phyloP scores from a whole-genome alignment of 1,140 invertebrate genomes.

The Drosophila bipectinata region DNA sequence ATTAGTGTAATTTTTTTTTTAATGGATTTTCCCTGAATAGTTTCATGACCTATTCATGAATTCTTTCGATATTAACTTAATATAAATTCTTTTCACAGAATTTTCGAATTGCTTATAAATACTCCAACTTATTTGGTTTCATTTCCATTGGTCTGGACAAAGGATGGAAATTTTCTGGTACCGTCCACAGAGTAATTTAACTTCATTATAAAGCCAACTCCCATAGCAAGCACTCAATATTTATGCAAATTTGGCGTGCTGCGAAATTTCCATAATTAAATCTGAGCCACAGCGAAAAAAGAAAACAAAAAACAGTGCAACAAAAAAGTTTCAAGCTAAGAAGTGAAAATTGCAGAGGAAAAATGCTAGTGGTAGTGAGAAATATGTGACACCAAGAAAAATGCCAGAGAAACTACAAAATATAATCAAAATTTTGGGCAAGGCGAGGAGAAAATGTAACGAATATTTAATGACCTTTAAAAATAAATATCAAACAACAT shows the following conservation, averaged over 20 bases:
- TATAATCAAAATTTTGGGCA: slow-evolving; percentile 2
- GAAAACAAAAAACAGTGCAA: slow-evolving; percentile 18
- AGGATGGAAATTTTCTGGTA: slow-evolving; percentile 20
- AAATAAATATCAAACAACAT: background rate
- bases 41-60: background rate
- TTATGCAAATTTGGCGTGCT: slow-evolving; percentile 64
- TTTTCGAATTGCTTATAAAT: background rate
- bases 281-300: slow-evolving; percentile 40
- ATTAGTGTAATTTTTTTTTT: slow-evolving; percentile 14
- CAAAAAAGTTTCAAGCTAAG: slow-evolving; percentile 42
- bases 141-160: background rate
- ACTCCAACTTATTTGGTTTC: background rate
- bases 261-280: slow-evolving; percentile 77
- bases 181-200: slow-evolving; percentile 35
- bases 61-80: background rate
- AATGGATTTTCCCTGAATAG: background rate
- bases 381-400: slow-evolving; percentile 64
- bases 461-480: slow-evolving; percentile 18
- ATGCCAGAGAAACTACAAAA: slow-evolving; percentile 35
- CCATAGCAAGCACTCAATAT: slow-evolving; percentile 63
- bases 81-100: background rate
- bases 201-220: slow-evolving; percentile 51
- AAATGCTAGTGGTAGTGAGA: slow-evolving; percentile 42
- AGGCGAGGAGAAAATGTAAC: background rate
- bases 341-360: slow-evolving; percentile 50